These are phyloP conservation scores for Passer montanus DNA, from an alignment of 2,113 vertebrate species.

Conservation along the genomic window DNA sequence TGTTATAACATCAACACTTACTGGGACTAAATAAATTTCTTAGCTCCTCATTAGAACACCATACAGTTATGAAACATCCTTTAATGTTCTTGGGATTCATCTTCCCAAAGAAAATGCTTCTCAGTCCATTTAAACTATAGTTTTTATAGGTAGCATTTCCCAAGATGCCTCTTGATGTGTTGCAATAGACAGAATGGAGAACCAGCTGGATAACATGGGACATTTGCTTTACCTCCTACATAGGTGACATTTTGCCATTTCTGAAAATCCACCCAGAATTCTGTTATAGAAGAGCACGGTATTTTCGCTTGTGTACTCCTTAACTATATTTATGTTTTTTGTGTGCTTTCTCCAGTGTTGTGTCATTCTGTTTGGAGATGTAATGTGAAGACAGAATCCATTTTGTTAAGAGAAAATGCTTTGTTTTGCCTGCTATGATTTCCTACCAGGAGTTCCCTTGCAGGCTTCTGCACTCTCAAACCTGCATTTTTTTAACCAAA, in stretches of 20 bases:
- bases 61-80: background rate
- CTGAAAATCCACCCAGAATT: background rate
- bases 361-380: background rate
- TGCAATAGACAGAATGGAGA: background rate
- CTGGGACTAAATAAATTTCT: background rate
- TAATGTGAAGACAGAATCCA: background rate
- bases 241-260: background rate
- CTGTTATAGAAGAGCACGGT: background rate
- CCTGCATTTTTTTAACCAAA: background rate
- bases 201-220: background rate
- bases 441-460: background rate
- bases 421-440: background rate
- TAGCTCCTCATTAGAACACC: background rate
- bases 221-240: background rate
- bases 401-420: background rate
- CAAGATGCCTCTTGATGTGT: background rate
- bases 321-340: background rate
- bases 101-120: background rate
- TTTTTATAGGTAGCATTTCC: background rate
- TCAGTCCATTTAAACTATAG: background rate
- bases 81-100: background rate
- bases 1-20: background rate
- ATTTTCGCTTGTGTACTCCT: background rate
- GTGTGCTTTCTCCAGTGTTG: background rate
- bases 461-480: background rate